A percentile compares a stretch with the other conserved stretches of the same genome.
phyloP scores from a whole-genome alignment of 2,797 vertebrate species.

The Microctenopoma steveboyesi region DNA sequence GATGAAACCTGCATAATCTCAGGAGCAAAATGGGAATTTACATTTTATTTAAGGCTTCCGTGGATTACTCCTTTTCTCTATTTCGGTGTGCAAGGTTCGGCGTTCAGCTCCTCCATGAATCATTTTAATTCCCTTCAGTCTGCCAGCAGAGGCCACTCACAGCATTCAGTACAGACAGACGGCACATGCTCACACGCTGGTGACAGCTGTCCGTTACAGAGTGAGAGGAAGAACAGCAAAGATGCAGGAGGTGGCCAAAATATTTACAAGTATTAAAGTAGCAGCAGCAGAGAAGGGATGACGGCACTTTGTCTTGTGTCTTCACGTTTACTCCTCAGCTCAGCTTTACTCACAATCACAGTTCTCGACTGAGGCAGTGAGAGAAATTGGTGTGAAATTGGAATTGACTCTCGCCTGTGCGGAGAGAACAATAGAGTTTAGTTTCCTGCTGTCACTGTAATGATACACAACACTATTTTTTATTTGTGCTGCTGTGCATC shows the following conservation, averaged over 20 bases:
- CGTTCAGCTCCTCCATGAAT: slow-evolving; percentile 76
- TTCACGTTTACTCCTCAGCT: slow-evolving; percentile 54
- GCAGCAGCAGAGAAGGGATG: slow-evolving; percentile 16
- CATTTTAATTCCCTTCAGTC: slow-evolving; percentile 88
- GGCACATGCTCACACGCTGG: slow-evolving; percentile 39
- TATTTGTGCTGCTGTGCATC: slow-evolving; percentile 11
- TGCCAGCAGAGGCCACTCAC: slow-evolving; percentile 99
- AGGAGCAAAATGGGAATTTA: slow-evolving; percentile 14
- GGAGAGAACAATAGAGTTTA: slow-evolving; percentile 50
- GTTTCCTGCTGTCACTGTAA: slow-evolving; percentile 45
- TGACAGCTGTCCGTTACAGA: slow-evolving; percentile 70
- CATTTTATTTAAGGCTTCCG: slow-evolving; percentile 11
- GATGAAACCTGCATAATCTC: slow-evolving; percentile 16
- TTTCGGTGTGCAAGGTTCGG: not conserved
- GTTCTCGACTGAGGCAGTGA: slow-evolving; percentile 56
- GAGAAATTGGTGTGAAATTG: slow-evolving; percentile 64
- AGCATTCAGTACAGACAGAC: slow-evolving; percentile 87
- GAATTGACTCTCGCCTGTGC: slow-evolving; percentile 55
- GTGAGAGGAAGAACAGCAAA: slow-evolving; percentile 31
- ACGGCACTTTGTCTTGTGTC: slow-evolving; percentile 45
- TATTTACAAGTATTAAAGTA: not conserved
- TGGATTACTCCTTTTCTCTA: not conserved
- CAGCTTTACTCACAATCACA: slow-evolving; percentile 35
- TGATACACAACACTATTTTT: slow-evolving; percentile 24
- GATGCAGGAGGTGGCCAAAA: not conserved